Base-by-base conservation (phyloP, 1,140 invertebrate species). In the Eriosoma lanigerum region DNA sequence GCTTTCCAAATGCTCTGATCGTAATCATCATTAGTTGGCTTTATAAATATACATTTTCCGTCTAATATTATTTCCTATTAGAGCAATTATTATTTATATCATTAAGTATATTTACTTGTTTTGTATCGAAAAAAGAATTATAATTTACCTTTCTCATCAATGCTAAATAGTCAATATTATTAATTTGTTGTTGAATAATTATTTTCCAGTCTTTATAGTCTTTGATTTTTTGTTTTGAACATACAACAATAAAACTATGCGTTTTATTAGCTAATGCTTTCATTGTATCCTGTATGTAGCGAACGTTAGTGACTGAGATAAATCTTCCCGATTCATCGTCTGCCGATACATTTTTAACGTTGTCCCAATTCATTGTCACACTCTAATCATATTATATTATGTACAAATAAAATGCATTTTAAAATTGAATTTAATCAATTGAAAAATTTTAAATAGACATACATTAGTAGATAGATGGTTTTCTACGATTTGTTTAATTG, bases 201-300 rank as follows among this genome's bases (percentile, higher is more conserved):
- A 44, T 48, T 78, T 62, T 78, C 75, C 75, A 78, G 3, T 60
- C 38, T 26, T 78, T 60, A 3, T 46, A 4, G 13, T 78, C 54
- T 26, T 48, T 15, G 26, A 78, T 1, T 44, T 19, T 26, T 26
- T 48, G 17, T 12, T 19, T n/a, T 6, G 75, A 60, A 24, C 32
- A 26, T 24, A 78, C 56, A 48, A 78, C 19, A 26, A 78, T 60
- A 4, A 29, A 48, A 46, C 56, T 44, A 58, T 9, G 9, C 19
- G 10, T 26, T 46, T 46, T 60, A 19, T 44, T 62, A 1, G 38
- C 54, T 9, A 78, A 78, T 9, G 19, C 21, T 46, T 24, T 44
- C 0, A 3, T n/a, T 46, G 75, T 60, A n/a, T 78, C 75, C 19
- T 78, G 52, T 13, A 78, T 29, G 9, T 72, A 52, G 1, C 52